Evolutionary conservation across 1,140 invertebrate genomes (phyloP).

Genomic region (Drosophila sucinea): DNA sequence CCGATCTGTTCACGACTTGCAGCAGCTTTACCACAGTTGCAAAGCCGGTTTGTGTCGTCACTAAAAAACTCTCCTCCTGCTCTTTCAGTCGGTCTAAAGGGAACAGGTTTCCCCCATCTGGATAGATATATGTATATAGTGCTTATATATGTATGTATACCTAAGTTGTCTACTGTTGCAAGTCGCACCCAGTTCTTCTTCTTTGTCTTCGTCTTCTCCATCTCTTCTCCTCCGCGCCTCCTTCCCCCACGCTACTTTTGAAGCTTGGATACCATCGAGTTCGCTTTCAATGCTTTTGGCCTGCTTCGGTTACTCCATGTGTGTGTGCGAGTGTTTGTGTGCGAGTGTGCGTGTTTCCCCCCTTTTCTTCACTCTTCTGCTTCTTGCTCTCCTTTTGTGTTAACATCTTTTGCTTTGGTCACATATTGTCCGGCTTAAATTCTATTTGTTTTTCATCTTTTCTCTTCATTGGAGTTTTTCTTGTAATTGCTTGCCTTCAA

Average conservation of each 20-base stretch:
- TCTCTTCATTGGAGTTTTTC: constrained; percentile 9
- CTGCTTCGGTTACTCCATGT: constrained; percentile 40
- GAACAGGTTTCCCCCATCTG: constrained; percentile 59
- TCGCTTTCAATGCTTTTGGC: constrained; percentile 74
- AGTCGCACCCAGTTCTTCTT: constrained; percentile 61
- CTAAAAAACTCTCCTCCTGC: constrained; percentile 50
- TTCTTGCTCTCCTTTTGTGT: constrained; percentile 34
- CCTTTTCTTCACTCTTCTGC: constrained; percentile 17
- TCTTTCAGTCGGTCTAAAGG: constrained; percentile 11
- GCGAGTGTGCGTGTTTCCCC: constrained; percentile 1
- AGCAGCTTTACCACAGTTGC: constrained; percentile 22
- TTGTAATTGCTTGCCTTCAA: constrained; percentile 52
- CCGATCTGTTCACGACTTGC: neutral
- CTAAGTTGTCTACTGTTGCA: constrained; percentile 70
- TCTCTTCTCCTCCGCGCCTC: constrained; percentile 15
- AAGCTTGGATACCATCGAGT: constrained; percentile 34
- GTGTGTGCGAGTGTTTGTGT: neutral
- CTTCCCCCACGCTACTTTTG: constrained; percentile 22
- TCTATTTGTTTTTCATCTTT: constrained; percentile 28
- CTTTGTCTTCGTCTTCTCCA: constrained; percentile 36
- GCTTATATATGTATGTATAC: constrained; percentile 27
- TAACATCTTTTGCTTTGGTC: constrained; percentile 41
- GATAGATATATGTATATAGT: constrained; percentile 1
- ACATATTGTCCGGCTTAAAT: constrained; percentile 53
- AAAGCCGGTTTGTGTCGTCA: constrained; percentile 79